Conservation (phyloP, 1,140 invertebrate species). For the honey bee (Apis mellifera) region Amel_HAv3.1 CM009945.2:7447501-7448000, state of each 20-base stretch:
- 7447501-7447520: too few species aligned
- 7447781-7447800: slow-evolving; percentile 46
- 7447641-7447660: not conserved
- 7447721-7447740: slow-evolving; percentile 33
- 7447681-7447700: slow-evolving; percentile 36
- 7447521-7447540: too few species aligned
- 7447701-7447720: slow-evolving; percentile 45
- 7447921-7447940: slow-evolving; percentile 60
- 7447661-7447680: not conserved
- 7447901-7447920: slow-evolving; percentile 75
- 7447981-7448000: slow-evolving; percentile 56
- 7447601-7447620: not conserved
- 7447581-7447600: too few species aligned
- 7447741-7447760: slow-evolving; percentile 38
- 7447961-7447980: slow-evolving; percentile 54
- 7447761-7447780: slow-evolving; percentile 51
- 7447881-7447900: slow-evolving; percentile 51
- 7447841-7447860: slow-evolving; percentile 26
- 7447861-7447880: slow-evolving; percentile 22
- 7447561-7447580: too few species aligned
- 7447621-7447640: not conserved
- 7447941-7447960: slow-evolving; percentile 47
- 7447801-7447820: slow-evolving; percentile 62
- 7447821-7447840: slow-evolving; percentile 54
- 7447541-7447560: too few species aligned